Conservation (phyloP, 2,888 invertebrate genomes). For the Hyles lineata region DNA sequence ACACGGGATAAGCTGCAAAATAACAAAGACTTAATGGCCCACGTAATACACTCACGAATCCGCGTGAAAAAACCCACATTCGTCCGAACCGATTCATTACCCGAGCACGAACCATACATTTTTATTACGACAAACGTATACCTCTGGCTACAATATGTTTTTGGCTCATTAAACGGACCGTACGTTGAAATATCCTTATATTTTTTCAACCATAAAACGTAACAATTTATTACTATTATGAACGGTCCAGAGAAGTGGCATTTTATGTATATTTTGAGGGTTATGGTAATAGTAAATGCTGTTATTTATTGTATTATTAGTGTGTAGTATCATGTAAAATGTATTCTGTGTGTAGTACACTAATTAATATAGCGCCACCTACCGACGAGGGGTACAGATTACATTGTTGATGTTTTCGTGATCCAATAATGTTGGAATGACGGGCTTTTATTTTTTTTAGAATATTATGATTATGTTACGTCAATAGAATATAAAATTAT, state of each 20-base stretch:
- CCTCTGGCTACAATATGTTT: slow-evolving; percentile 10
- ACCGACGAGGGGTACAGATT: too few species aligned
- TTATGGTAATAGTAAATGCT: background rate
- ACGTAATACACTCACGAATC: background rate
- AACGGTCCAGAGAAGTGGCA: background rate
- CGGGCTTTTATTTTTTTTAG: too few species aligned
- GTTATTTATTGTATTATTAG: too few species aligned
- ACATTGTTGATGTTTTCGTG: too few species aligned
- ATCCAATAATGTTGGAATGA: too few species aligned
- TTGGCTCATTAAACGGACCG: slow-evolving; percentile 1
- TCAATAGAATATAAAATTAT: too few species aligned
- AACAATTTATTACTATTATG: background rate
- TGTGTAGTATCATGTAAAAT: too few species aligned
- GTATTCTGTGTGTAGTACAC: too few species aligned
- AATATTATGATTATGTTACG: too few species aligned
- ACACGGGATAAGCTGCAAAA: background rate
- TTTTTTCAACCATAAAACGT: slow-evolving; percentile 6
- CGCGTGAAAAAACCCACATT: background rate
- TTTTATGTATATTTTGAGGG: background rate
- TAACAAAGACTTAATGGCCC: background rate
- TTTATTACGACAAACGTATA: slow-evolving; percentile 16
- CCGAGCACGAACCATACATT: slow-evolving; percentile 1
- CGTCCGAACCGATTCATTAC: slow-evolving; percentile 16
- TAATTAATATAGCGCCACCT: too few species aligned
- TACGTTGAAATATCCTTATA: background rate